phyloP scores from a whole-genome alignment of 2,888 invertebrate genomes.

The Hedya salicella region DNA sequence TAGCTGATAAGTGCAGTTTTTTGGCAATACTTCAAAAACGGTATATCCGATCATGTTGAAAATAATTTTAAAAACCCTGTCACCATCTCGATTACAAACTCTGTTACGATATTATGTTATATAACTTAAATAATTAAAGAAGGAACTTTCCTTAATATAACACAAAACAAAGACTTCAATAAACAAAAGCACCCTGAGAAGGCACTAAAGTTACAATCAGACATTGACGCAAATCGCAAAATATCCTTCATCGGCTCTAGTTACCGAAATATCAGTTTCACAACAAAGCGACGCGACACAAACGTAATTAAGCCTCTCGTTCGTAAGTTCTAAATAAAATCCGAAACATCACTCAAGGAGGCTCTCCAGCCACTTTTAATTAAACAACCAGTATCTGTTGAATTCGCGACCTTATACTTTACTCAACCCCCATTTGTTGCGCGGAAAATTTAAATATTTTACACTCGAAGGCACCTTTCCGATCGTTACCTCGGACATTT shows the following conservation, averaged over 20 bases:
- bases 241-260: constrained; percentile 29
- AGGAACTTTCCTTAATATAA: background rate
- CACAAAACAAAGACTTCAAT: background rate
- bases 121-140: background rate
- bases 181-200: background rate
- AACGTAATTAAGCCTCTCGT: constrained; percentile 43
- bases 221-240: constrained; percentile 7
- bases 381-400: constrained; percentile 60
- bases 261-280: constrained; percentile 39
- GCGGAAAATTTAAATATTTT: constrained; percentile 78
- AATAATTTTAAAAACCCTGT: no score
- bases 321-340: constrained; percentile 50
- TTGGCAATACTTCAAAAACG: no score
- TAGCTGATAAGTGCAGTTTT: no score
- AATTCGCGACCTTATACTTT: constrained; percentile 53
- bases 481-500: constrained; percentile 76
- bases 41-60: no score
- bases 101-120: background rate
- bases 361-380: constrained; percentile 63
- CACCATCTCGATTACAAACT: no score
- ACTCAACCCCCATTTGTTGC: constrained; percentile 66
- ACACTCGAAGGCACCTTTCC: constrained; percentile 68
- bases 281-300: constrained; percentile 36
- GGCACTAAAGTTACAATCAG: background rate
- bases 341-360: constrained; percentile 52